phyloP scores from a whole-genome alignment of 2,113 vertebrate species.

The Chelonoidis abingdonii region DNA sequence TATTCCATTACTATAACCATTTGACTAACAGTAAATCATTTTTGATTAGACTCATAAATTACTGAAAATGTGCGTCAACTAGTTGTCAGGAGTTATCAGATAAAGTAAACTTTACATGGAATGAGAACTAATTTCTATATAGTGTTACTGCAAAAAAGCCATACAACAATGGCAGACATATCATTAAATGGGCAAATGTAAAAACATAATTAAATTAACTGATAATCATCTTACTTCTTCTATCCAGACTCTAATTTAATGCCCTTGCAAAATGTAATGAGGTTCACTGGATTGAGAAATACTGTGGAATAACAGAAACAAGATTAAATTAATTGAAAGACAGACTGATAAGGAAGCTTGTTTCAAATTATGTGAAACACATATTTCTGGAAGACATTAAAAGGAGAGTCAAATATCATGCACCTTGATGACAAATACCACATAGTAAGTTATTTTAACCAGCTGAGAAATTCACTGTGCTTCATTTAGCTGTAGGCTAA shows the following conservation, averaged over 20 bases:
- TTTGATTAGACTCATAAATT: slow-evolving; percentile 70
- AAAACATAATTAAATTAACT: slow-evolving; percentile 87
- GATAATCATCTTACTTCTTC: slow-evolving; percentile 83
- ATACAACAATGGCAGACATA: slow-evolving; percentile 77
- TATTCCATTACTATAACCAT: slow-evolving; percentile 45
- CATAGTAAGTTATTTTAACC: neutral
- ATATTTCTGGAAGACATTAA: slow-evolving; percentile 59
- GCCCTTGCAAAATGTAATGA: slow-evolving; percentile 83
- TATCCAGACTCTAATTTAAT: slow-evolving; percentile 81
- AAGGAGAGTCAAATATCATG: slow-evolving; percentile 42
- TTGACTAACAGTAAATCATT: slow-evolving; percentile 66
- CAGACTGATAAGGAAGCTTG: slow-evolving; percentile 80
- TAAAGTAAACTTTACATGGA: slow-evolving; percentile 73
- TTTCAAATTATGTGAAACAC: slow-evolving; percentile 52
- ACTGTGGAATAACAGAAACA: slow-evolving; percentile 85
- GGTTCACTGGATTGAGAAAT: slow-evolving; percentile 80
- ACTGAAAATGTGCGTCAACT: slow-evolving; percentile 41
- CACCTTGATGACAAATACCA: slow-evolving; percentile 61
- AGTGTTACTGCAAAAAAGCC: slow-evolving; percentile 52
- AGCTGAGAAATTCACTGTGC: neutral
- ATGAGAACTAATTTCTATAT: slow-evolving; percentile 71
- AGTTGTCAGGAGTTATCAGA: slow-evolving; percentile 73
- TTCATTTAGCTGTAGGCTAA: slow-evolving; percentile 22
- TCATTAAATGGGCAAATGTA: slow-evolving; percentile 79
- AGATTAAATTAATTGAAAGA: slow-evolving; percentile 86